Base-by-base conservation (phyloP, 1,140 invertebrate species). In the Eurosta solidaginis region DNA sequence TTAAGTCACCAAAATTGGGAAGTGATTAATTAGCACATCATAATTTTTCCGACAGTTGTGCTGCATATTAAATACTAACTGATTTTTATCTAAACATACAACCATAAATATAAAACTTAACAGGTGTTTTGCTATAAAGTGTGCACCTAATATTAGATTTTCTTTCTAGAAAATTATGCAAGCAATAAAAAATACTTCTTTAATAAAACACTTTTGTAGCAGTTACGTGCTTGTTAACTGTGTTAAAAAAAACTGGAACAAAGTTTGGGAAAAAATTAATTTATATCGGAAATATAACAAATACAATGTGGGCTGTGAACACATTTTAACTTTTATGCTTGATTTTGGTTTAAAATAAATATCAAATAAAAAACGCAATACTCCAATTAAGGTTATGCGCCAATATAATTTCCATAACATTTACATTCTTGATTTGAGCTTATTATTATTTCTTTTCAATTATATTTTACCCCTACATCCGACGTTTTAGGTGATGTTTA, bases 21-120 rank as follows among this genome's bases (percentile, higher is more conserved):
- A 75, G 74, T 75, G 42, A 75, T 75, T 75, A 75, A 75, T 75
- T 75, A 75, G 74, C 74, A 75, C 74, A 47, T 75, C 44, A 75
- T 75, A 47, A 75, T 50, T 75, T 40, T 47, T 17, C 27, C 14
- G 59, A 10, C n/a, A 68, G 7, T 68, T 68, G 36, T 33, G 33
- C 33, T 20, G 7, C 33, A 20, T 3, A 59, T 33, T 59, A 17
- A 59, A 68, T 22, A 33, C 36, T 17, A 6, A 52, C 4, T 25
- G 22, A 52, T 52, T 52, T 52, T 52, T n/a, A n/a, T n/a, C n/a
- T n/a, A n/a, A n/a, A 52, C 25, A 14, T 52, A 52, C 27, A 68
- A 42, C 7, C 9, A 40, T n/a, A n/a, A n/a, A n/a, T n/a, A n/a
- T n/a, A n/a, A n/a, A n/a, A n/a, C n/a, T n/a, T n/a, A n/a, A n/a